phyloP scores from a whole-genome alignment of 2,113 vertebrate genomes.

The Poecile atricapillus region DNA sequence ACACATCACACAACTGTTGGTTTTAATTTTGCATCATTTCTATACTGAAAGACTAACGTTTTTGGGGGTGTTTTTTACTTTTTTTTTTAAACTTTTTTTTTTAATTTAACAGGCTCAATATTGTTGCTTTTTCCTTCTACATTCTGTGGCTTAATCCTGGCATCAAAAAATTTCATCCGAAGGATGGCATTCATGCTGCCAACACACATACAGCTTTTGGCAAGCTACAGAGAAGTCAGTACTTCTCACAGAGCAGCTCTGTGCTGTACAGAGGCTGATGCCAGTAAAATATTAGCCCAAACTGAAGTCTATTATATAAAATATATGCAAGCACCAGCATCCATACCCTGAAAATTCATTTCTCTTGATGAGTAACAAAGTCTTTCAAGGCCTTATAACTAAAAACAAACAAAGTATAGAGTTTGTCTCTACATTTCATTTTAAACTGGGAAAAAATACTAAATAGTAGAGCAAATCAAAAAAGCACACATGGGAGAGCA shows the following conservation, averaged over 20 bases:
- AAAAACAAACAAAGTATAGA: neutral
- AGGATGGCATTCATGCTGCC: neutral
- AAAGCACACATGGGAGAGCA: neutral
- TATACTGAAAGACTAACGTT: neutral
- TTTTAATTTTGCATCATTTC: neutral
- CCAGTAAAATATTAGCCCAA: neutral
- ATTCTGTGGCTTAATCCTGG: neutral
- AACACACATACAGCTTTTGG: constrained; percentile 7
- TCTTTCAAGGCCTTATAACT: neutral
- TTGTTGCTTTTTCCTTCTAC: neutral
- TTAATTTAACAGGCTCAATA: neutral
- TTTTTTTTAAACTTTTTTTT: neutral
- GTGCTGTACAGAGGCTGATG: neutral
- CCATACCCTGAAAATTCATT: neutral
- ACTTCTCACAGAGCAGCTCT: constrained; percentile 28
- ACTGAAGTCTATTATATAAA: neutral
- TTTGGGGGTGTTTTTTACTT: neutral
- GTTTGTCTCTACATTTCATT: neutral
- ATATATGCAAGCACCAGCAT: neutral
- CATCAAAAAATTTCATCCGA: neutral
- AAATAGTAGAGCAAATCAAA: neutral
- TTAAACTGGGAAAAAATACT: neutral
- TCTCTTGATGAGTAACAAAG: neutral
- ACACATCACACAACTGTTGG: neutral
- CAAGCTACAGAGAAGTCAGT: neutral